Base-by-base conservation (phyloP, 1,140 invertebrate genomes). In the Drusus annulatus region DNA sequence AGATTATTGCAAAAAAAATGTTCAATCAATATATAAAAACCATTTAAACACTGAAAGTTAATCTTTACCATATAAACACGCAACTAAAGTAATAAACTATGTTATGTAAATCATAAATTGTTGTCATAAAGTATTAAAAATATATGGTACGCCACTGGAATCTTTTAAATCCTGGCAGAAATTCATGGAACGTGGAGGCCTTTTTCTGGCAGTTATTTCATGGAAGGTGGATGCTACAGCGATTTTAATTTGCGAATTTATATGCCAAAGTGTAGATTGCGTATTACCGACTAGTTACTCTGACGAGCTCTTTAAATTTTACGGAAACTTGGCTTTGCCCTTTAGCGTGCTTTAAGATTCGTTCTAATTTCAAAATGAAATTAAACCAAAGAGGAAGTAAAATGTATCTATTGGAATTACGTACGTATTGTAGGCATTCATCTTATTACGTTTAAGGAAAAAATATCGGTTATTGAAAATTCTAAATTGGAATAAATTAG, bases 171-270 rank as follows among this genome's bases (percentile, higher is more conserved):
- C 10, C n/a, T 19, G 17, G 10, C 16, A 13, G 8, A 25, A 19
- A 13, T 54, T 13, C 45, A 73, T 2, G 69, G 23, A 25, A 52
- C 17, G 51, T 17, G 45, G 7, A 73, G 51, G 45, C 45, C 51
- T 73, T 73, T 73, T 73, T 21, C 51, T n/a, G 19, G 77, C 63
- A 65, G 56, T 65, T 68, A 79, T 76, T 81, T 69, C 76, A 65
- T 52, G 1, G 50, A 69, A 52, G 75, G 52, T 45, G 13, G 36
- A 45, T 45, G 36, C 10, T 36, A 65, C 51, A 58, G 54, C 52
- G 25, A 74, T 80, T 83, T 83, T 83, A 83, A 83, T 83, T 83
- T 79, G 79, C 76, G 62, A 83, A 83, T 83, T 83, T 83, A 83
- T 83, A 83, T 83, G 81, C 81, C 71, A 68, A 80, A 80, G 75